phyloP scores from a whole-genome alignment of 2,113 vertebrate species.

The Nannobrachium achirus region DNA sequence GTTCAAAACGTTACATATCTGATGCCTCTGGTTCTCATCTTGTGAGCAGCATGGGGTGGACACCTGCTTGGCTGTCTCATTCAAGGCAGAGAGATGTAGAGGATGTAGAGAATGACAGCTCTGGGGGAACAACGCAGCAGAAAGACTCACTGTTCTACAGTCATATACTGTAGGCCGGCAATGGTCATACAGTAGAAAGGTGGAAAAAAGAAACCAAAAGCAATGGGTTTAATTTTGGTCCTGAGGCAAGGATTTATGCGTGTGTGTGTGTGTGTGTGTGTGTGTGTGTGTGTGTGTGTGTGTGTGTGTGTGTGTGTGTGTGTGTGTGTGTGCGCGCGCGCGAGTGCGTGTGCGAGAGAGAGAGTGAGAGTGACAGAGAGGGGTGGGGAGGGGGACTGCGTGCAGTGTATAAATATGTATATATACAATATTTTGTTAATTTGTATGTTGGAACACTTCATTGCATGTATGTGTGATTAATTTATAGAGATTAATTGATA shows the following conservation, averaged over 20 bases:
- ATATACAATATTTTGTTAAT: background rate
- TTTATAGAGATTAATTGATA: background rate
- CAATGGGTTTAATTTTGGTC: slow-evolving; percentile 45
- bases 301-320: slow-evolving; percentile 3
- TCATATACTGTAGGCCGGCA: no score
- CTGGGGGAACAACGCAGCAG: slow-evolving; percentile 33
- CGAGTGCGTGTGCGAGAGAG: background rate
- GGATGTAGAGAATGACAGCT: slow-evolving; percentile 50
- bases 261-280: background rate
- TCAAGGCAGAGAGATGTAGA: slow-evolving; percentile 32
- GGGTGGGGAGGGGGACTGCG: no score
- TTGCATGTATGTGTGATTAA: background rate
- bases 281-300: background rate
- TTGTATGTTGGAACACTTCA: background rate
- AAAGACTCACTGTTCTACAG: slow-evolving; percentile 30
- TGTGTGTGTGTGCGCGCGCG: background rate
- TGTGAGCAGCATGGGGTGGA: slow-evolving; percentile 37
- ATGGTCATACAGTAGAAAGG: background rate
- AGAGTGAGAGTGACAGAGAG: no score
- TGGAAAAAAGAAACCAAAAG: no score
- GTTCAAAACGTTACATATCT: slow-evolving; percentile 49
- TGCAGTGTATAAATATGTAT: background rate
- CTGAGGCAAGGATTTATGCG: slow-evolving; percentile 13
- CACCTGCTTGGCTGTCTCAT: slow-evolving; percentile 61
- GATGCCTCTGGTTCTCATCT: slow-evolving; percentile 38